A percentile compares a stretch with the other conserved stretches of the same genome.
These are phyloP conservation scores for Oncorhynchus gorbuscha DNA, from an alignment of 2,113 vertebrate genomes.

Conservation along the genomic window DNA sequence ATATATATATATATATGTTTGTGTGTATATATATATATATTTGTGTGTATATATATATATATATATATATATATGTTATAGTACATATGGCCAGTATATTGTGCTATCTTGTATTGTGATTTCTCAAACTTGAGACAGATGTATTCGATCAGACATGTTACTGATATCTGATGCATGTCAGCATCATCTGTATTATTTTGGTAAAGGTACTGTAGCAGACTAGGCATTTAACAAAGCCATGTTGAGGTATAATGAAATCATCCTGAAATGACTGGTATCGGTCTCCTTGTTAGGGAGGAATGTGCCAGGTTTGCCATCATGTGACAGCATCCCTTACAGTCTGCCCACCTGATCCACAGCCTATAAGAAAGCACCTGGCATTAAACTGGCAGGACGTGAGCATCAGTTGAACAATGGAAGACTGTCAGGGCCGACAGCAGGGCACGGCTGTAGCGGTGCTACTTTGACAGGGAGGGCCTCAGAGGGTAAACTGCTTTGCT, in stretches of 20 bases:
- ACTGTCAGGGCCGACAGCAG: constrained; percentile 90
- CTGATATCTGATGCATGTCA: constrained; percentile 22
- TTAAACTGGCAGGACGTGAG: constrained; percentile 78
- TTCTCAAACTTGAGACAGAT: constrained; percentile 21
- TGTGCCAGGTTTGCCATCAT: constrained; percentile 74
- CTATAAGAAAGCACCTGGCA: constrained; percentile 85
- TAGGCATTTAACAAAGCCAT: constrained; percentile 42
- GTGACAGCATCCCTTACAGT: constrained; percentile 67
- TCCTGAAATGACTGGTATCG: constrained; percentile 47
- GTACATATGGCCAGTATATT: background rate
- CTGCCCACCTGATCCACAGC: constrained; percentile 75
- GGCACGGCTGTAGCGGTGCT: constrained; percentile 83
- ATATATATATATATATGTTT: no score
- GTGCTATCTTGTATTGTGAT: background rate
- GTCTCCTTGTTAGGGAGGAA: constrained; percentile 47
- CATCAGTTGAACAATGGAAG: constrained; percentile 86
- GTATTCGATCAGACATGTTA: constrained; percentile 12
- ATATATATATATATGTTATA: background rate
- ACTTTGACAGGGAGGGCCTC: constrained; percentile 93
- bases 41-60: rapidly evolving
- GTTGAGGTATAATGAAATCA: constrained; percentile 13
- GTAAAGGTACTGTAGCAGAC: constrained; percentile 22
- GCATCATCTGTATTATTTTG: constrained; percentile 24
- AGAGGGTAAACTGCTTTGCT: constrained; percentile 99
- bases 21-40: rapidly evolving